Evolutionary conservation across 1,140 invertebrate genomes (phyloP), one percentile per base, ranked within the genome.

Genomic region (Olivierus martensii): DNA sequence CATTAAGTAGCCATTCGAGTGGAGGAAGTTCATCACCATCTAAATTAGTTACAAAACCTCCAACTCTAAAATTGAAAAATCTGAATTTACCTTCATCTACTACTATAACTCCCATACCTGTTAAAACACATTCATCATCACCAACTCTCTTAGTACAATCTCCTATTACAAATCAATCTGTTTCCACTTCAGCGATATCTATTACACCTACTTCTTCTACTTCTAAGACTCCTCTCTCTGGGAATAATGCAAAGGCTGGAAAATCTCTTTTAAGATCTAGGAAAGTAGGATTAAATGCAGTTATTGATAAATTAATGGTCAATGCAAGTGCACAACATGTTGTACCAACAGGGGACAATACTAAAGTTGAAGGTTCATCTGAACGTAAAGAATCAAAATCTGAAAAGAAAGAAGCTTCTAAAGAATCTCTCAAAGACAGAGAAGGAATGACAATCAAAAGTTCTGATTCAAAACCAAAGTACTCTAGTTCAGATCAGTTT

Each of bases 241-340:
- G 51, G 6, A 57, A 59, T 34, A 46, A 48, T 36, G 59, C 56
- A 19, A 58, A 56, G 39, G 10, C 44, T 5, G 52, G 49, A 22
- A 54, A 56, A 58, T 46, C 53, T 43, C 52, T 37, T 45, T 39
- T 44, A 57, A 76, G 62, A 71, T 76, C 50, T 67, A 73, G 81
- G 46, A 88, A 87, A 66, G 79, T 81, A 42, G 86, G 82, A 0
- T 69, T 90, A 3, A 84, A 79, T 52, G 85, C 85, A 1, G 83
- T 92, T 1, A 84, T 90, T 51, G 86, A 90, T 62, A 89, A 89
- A 64, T 65, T 92, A 10, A 45, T 37, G 45, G 46, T 56, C 5
- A 47, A 36, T 36, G 54, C 54, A n/a, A 43, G 45, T 36, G 54
- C 50, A 38, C 52, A 57, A 48, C 57, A 51, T 12, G 38, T 28